Conservation (phyloP, 2,797 vertebrate species). For the Luscinia megarhynchos region DNA sequence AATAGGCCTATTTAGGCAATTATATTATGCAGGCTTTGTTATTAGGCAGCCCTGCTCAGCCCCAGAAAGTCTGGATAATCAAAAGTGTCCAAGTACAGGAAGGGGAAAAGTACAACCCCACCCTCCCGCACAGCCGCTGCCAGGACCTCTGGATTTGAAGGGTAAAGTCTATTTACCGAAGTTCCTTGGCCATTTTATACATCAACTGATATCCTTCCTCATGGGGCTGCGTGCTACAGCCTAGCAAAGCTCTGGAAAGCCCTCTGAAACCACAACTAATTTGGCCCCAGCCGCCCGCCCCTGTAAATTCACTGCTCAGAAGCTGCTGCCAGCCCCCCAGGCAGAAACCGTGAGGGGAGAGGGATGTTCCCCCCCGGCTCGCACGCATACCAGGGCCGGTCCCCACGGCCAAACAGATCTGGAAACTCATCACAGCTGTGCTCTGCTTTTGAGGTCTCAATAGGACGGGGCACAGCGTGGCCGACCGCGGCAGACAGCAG, state of each 20-base stretch:
- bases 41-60: conserved; percentile 56
- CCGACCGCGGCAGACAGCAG: background rate
- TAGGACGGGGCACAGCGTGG: background rate
- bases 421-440: conserved; percentile 25
- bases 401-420: background rate
- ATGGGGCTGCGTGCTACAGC: background rate
- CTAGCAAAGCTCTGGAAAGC: conserved; percentile 37
- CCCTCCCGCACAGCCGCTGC: conserved; percentile 46
- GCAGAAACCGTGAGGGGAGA: background rate
- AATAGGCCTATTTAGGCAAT: conserved; percentile 66
- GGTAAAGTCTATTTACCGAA: conserved; percentile 50
- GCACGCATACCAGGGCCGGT: background rate
- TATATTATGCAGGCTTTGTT: conserved; percentile 63
- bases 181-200: conserved; percentile 49
- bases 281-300: background rate
- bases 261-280: conserved; percentile 31
- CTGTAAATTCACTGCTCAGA: background rate
- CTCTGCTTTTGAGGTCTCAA: conserved; percentile 8
- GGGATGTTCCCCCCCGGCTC: background rate
- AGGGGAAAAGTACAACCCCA: conserved; percentile 71
- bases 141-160: conserved; percentile 55
- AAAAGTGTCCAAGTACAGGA: conserved; percentile 69
- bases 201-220: conserved; percentile 53
- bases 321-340: conserved; percentile 11
- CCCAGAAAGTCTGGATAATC: conserved; percentile 66